A percentile compares a stretch with the other conserved stretches of the same genome.
Conservation (phyloP, 2,888 invertebrate species). For the Pollenia griseotomentosa region DNA sequence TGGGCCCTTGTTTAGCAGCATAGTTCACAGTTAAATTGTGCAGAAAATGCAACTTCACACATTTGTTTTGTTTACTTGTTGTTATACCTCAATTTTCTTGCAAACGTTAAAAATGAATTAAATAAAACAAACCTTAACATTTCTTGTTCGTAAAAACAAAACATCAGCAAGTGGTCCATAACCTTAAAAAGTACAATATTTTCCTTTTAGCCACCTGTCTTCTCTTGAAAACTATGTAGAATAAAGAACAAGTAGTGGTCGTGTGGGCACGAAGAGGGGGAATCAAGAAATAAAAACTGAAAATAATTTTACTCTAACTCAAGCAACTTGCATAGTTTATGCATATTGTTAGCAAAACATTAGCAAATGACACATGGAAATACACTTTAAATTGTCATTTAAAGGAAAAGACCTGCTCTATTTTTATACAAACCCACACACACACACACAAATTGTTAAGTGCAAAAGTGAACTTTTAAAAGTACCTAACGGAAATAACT, state of each 20-base stretch:
- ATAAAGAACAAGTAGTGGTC: conserved; percentile 20
- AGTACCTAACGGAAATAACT: conserved; percentile 16
- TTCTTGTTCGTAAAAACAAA: background rate
- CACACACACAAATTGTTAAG: background rate
- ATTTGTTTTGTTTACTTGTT: background rate
- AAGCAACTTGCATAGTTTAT: conserved; percentile 38
- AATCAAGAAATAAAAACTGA: background rate
- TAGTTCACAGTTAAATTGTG: conserved; percentile 1
- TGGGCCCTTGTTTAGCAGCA: background rate
- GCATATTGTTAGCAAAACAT: conserved; percentile 21
- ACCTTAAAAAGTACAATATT: background rate
- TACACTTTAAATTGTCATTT: conserved; percentile 32
- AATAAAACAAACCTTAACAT: no score
- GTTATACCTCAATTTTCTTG: background rate
- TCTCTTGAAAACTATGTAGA: background rate
- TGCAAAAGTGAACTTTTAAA: conserved; percentile 6
- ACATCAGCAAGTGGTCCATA: background rate
- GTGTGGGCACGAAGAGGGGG: background rate
- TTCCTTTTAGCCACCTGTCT: conserved; percentile 31
- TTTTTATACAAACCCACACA: background rate
- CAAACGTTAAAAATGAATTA: background rate
- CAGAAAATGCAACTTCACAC: background rate
- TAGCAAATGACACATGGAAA: conserved; percentile 49
- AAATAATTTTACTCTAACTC: background rate
- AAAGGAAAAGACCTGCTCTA: background rate